phyloP scores from a whole-genome alignment of 2,113 vertebrate genomes.

The Mustelus asterias region DNA sequence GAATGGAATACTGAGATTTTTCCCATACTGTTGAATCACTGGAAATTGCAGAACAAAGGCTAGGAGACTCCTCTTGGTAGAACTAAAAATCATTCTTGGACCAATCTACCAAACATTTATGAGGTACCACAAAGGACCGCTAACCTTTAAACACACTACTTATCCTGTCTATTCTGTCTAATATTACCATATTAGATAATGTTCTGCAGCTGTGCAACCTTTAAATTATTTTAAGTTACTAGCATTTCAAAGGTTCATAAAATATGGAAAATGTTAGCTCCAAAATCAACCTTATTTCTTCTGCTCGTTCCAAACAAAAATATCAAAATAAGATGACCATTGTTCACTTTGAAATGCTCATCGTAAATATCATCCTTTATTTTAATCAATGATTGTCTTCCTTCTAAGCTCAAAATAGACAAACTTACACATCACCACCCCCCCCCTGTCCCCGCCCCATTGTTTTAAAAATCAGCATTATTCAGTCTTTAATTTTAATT shows the following conservation, averaged over 20 bases:
- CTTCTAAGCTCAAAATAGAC: background rate
- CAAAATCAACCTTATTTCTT: background rate
- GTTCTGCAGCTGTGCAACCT: background rate
- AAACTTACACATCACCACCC: background rate
- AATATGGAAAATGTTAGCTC: background rate
- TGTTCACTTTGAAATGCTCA: background rate
- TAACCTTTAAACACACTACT: background rate
- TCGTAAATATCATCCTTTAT: background rate
- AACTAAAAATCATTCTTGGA: background rate
- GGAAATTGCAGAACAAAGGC: background rate
- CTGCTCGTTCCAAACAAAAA: background rate
- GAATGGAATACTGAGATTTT: background rate
- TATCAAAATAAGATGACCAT: background rate
- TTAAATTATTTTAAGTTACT: background rate
- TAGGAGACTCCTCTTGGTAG: background rate
- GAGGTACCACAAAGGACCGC: background rate
- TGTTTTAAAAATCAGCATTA: background rate
- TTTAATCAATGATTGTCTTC: background rate
- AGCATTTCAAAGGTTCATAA: background rate
- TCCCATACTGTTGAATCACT: background rate
- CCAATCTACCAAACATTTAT: background rate
- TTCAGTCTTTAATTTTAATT: background rate
- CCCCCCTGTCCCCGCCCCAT: background rate
- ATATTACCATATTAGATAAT: background rate
- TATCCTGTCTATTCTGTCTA: background rate